Percentiles rank a stretch among this genome's conserved stretches.
These are phyloP conservation scores for Trididemnum nubilum DNA, from an alignment of 23 tunicate species.

Conservation along the genomic window DNA sequence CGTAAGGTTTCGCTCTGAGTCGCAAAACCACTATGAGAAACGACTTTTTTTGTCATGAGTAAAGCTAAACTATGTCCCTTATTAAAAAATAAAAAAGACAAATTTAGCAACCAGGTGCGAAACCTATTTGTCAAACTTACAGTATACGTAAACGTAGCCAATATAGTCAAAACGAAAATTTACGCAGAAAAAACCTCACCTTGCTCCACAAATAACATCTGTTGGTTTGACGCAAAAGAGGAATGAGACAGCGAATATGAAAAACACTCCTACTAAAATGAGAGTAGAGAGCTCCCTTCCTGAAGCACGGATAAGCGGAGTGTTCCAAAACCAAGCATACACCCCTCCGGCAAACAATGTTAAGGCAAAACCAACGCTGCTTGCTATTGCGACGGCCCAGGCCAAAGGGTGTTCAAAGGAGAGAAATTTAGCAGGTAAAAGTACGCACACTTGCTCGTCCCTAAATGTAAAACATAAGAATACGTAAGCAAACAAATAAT, in stretches of 20 bases:
- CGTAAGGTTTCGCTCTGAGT: too few species aligned
- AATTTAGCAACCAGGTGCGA: too few species aligned
- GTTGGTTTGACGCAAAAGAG: slow-evolving; percentile 56
- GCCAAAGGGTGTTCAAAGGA: slow-evolving; percentile 48
- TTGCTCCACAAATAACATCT: slow-evolving; percentile 17
- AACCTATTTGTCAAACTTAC: too few species aligned
- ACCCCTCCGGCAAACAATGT: slow-evolving; percentile 24
- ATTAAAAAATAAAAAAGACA: too few species aligned
- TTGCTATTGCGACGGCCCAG: slow-evolving; percentile 43
- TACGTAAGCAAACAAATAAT: too few species aligned
- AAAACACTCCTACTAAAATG: slow-evolving; percentile 40
- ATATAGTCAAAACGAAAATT: too few species aligned
- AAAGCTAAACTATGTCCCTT: too few species aligned
- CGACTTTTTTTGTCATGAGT: too few species aligned
- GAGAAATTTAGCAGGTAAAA: slow-evolving; percentile 21
- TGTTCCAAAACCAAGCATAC: slow-evolving; percentile 42
- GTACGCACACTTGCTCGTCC: slow-evolving; percentile 27
- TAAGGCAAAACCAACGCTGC: slow-evolving; percentile 39
- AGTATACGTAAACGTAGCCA: too few species aligned
- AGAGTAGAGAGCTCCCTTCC: slow-evolving; percentile 55
- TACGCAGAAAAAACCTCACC: too few species aligned
- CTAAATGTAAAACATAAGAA: background rate
- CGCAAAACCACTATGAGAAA: too few species aligned
- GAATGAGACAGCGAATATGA: slow-evolving; percentile 46
- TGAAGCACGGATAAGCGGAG: slow-evolving; percentile 70